Conservation (phyloP, 64 coral and sea anemone genomes). For the Pocillopora verrucosa region DNA sequence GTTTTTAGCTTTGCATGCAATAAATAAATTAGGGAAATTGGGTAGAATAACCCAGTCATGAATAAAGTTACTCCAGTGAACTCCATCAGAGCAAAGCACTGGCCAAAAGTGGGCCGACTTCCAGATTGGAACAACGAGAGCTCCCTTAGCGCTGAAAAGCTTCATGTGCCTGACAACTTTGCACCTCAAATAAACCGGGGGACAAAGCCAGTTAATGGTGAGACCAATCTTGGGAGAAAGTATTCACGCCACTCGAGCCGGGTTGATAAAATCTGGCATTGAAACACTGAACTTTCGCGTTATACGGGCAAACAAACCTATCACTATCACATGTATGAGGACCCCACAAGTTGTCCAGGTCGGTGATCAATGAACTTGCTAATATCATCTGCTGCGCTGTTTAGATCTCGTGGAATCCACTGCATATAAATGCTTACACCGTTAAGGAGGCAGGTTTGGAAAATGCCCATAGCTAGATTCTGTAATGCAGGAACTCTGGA, state of each 20-base stretch:
- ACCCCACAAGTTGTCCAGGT: constrained; percentile 35
- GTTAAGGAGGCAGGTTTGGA: constrained; percentile 9
- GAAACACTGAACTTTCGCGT: constrained; percentile 30
- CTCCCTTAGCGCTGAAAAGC: constrained; percentile 16
- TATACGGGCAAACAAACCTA: constrained; percentile 46
- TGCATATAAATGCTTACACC: constrained; percentile 18
- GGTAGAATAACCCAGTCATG: constrained; percentile 33
- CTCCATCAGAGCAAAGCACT: constrained; percentile 25
- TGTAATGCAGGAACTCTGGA: constrained; percentile 37
- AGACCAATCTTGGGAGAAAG: constrained; percentile 56
- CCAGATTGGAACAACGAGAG: constrained; percentile 50
- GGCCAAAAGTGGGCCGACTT: constrained; percentile 59
- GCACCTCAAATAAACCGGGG: not conserved
- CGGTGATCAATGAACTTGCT: not conserved
- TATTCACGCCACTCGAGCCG: constrained; percentile 33
- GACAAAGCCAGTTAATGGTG: constrained; percentile 33
- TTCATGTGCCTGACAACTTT: not conserved
- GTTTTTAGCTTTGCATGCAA: constrained; percentile 39
- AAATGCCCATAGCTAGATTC: constrained; percentile 29
- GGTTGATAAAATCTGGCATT: constrained; percentile 48
- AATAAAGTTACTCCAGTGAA: constrained; percentile 33
- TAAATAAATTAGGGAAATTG: constrained; percentile 32
- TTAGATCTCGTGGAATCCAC: constrained; percentile 53
- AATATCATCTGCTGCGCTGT: constrained; percentile 19
- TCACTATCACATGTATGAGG: constrained; percentile 34